These are phyloP conservation scores for Trypoxylus dichotomus DNA, from an alignment of 1,140 invertebrate genomes.

Conservation along the genomic window DNA sequence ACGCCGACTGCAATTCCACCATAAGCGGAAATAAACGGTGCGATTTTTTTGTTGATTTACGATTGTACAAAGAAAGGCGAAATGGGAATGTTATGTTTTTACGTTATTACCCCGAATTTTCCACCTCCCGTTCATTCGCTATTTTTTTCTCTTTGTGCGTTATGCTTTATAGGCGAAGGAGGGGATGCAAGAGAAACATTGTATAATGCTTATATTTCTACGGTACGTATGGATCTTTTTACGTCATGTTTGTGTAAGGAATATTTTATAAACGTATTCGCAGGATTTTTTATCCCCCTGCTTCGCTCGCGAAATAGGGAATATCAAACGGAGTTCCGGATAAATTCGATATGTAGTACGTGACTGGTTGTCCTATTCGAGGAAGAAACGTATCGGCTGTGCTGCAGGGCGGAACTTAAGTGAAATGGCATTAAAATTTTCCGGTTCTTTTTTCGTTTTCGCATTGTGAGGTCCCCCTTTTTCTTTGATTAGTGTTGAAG, in stretches of 20 bases:
- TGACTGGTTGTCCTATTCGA: too few relatives aligned
- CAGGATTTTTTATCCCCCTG: background rate
- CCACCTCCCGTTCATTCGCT: background rate
- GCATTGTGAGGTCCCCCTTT: too few relatives aligned
- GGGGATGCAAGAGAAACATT: background rate
- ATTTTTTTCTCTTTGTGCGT: background rate
- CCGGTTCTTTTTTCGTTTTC: too few relatives aligned
- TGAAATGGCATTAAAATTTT: too few relatives aligned
- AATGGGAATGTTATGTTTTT: conserved; percentile 3
- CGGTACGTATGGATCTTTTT: background rate
- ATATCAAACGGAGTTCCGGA: too few relatives aligned
- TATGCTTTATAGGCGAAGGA: background rate
- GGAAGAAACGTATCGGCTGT: too few relatives aligned
- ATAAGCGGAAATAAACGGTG: background rate
- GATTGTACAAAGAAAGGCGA: background rate
- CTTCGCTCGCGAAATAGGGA: too few relatives aligned
- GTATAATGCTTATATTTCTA: background rate
- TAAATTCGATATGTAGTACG: too few relatives aligned
- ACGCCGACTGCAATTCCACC: background rate
- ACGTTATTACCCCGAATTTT: background rate
- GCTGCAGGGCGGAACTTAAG: too few relatives aligned
- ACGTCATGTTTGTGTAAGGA: background rate
- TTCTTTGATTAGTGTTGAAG: too few relatives aligned
- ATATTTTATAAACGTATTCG: background rate
- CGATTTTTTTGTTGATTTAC: background rate